These are phyloP conservation scores for Atlantisia rogersi DNA, from an alignment of 2,113 vertebrate species.

Conservation along the genomic window DNA sequence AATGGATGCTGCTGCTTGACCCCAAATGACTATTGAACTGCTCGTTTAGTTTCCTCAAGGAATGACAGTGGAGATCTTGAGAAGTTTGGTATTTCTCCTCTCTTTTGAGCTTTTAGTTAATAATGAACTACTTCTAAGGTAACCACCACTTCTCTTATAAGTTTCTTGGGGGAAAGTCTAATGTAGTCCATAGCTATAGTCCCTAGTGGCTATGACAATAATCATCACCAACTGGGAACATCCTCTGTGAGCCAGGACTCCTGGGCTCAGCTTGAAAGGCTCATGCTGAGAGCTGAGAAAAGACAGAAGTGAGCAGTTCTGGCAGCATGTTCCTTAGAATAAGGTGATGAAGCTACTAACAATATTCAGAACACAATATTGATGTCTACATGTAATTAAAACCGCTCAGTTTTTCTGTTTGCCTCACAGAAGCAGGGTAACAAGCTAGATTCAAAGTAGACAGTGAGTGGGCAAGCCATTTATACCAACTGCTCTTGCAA, in stretches of 20 bases:
- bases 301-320: not conserved
- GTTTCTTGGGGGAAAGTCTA: not conserved
- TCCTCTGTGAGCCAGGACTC: fast-evolving
- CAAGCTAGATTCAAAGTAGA: not conserved
- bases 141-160: not conserved
- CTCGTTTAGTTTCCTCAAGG: not conserved
- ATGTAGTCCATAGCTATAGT: not conserved
- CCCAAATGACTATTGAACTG: not conserved
- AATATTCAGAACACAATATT: not conserved
- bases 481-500: not conserved
- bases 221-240: not conserved
- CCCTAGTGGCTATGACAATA: not conserved
- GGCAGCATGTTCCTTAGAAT: not conserved
- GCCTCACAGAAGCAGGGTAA: not conserved
- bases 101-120: not conserved
- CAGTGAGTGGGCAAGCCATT: not conserved
- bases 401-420: not conserved
- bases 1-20: not conserved
- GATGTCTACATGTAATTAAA: not conserved
- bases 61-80: not conserved
- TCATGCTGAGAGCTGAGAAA: not conserved
- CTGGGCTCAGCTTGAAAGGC: not conserved
- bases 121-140: not conserved
- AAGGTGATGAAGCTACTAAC: not conserved
- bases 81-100: not conserved